Conservation (phyloP, 2,113 vertebrate genomes). For the Eonycteris spelaea region DNA sequence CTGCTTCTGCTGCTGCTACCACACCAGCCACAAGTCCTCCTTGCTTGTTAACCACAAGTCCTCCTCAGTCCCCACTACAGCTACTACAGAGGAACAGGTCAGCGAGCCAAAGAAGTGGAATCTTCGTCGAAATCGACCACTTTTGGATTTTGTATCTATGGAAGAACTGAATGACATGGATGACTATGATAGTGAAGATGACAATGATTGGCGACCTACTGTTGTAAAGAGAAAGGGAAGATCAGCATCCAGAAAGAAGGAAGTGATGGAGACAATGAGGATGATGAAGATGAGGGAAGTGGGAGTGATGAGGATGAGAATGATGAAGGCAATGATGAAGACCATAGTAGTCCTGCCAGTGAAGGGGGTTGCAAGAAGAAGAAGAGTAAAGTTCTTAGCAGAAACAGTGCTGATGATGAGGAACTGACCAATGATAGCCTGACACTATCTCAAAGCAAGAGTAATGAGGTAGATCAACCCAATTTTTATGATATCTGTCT, state of each 20-base stretch:
- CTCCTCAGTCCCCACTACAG: not conserved
- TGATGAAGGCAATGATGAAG: constrained; percentile 85
- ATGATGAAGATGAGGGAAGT: constrained; percentile 87
- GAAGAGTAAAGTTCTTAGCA: constrained; percentile 90
- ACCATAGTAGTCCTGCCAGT: constrained; percentile 87
- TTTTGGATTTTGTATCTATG: constrained; percentile 97
- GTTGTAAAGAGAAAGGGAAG: constrained; percentile 91
- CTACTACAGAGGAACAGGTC: constrained; percentile 84
- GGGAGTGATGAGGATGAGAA: constrained; percentile 88
- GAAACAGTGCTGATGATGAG: constrained; percentile 91
- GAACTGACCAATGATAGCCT: constrained; percentile 98
- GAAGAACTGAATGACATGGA: constrained; percentile 98
- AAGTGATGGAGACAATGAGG: constrained; percentile 88
- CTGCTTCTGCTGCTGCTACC: not conserved
- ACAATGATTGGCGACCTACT: constrained; percentile 97
- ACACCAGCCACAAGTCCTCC: constrained; percentile 53
- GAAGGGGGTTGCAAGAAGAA: constrained; percentile 91
- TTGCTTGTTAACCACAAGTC: constrained; percentile 5
- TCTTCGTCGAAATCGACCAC: constrained; percentile 93
- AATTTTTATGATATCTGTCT: constrained; percentile 86
- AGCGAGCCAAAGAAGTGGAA: constrained; percentile 98
- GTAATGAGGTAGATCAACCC: constrained; percentile 93
- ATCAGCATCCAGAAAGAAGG: constrained; percentile 85
- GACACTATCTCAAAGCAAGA: constrained; percentile 96
- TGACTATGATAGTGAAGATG: constrained; percentile 98